These are phyloP conservation scores for Tetragonula clypearis DNA, from an alignment of 1,140 invertebrate genomes.

Conservation along the genomic window DNA sequence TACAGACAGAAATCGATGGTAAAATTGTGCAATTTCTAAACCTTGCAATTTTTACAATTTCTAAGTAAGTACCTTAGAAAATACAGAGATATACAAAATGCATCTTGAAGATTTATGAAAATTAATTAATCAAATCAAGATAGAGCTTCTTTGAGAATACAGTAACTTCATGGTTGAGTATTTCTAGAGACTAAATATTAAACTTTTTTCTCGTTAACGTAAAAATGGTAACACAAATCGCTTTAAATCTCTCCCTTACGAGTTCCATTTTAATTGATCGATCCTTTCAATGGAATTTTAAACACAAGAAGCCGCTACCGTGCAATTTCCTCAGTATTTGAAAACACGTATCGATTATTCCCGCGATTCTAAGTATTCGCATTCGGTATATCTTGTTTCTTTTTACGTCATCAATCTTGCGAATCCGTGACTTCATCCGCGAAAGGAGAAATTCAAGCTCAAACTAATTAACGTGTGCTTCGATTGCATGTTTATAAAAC, in stretches of 20 bases:
- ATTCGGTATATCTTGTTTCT: slow-evolving; percentile 23
- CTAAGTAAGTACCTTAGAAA: not conserved
- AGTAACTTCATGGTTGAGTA: not conserved
- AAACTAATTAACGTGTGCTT: not conserved
- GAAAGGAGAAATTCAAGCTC: not conserved
- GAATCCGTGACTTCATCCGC: not conserved
- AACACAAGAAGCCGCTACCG: not conserved
- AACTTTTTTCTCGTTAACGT: too few species aligned
- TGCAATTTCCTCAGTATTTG: slow-evolving; percentile 28
- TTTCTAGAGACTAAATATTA: not conserved
- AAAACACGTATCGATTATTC: slow-evolving; percentile 36
- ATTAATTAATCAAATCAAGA: not conserved
- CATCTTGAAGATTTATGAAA: not conserved
- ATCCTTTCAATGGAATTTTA: slow-evolving; percentile 19
- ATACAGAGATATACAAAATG: not conserved
- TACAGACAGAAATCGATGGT: not conserved
- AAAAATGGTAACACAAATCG: not conserved
- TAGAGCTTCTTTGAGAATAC: not conserved
- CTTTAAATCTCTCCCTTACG: not conserved
- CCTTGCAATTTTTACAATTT: not conserved
- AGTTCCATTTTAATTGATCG: not conserved
- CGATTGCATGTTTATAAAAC: not conserved
- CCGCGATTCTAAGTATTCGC: slow-evolving; percentile 8
- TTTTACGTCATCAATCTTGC: not conserved
- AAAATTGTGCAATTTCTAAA: too few species aligned